These are phyloP conservation scores for Amphipyra berbera DNA, from an alignment of 2,888 invertebrate species.

Conservation along the genomic window DNA sequence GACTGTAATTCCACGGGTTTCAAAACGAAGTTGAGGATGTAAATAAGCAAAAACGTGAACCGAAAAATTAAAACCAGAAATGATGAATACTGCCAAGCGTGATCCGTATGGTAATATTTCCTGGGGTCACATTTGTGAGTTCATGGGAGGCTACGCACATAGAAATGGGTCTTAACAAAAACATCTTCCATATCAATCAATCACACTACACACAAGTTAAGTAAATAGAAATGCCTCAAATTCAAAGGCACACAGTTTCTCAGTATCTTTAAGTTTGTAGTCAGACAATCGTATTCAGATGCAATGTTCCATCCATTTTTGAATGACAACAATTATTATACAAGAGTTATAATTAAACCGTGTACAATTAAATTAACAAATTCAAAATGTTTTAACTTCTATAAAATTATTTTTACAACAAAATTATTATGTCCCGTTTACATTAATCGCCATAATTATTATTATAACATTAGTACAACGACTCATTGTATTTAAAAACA, in stretches of 20 bases:
- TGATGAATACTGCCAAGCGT: no score
- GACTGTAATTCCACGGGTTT: no score
- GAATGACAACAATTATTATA: neutral
- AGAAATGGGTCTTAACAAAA: constrained; percentile 21
- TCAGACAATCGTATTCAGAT: constrained; percentile 20
- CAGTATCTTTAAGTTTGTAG: constrained; percentile 48
- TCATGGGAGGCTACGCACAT: no score
- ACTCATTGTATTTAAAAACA: neutral
- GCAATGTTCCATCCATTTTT: neutral
- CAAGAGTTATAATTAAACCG: neutral
- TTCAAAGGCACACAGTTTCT: constrained; percentile 42
- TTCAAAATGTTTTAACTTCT: neutral
- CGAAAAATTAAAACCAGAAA: no score
- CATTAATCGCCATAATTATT: neutral
- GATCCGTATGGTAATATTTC: no score
- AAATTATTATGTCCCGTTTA: constrained; percentile 15
- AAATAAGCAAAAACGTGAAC: no score
- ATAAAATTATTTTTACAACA: neutral
- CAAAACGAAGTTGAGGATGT: no score
- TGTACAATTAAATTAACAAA: neutral
- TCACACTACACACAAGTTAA: constrained; percentile 26
- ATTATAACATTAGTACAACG: neutral
- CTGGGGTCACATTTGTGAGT: no score
- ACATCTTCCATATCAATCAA: constrained; percentile 4
- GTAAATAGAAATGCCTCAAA: constrained; percentile 50